phyloP scores from a whole-genome alignment of 2,888 invertebrate species.

The Brenthis ino region DNA sequence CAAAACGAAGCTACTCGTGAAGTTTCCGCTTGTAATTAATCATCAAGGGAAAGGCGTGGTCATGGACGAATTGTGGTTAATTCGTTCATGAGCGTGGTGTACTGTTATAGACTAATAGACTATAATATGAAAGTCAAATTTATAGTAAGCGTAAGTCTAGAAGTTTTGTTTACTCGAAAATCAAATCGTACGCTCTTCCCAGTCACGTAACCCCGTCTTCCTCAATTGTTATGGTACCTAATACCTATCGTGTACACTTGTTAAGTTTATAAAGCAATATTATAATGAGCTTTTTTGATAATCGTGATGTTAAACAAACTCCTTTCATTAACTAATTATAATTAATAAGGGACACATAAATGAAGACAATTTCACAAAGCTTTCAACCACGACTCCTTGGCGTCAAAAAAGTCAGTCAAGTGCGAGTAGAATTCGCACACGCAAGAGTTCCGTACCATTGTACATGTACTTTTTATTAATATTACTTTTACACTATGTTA shows the following conservation, averaged over 20 bases:
- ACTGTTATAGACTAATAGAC: neutral
- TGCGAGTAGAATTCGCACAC: too few relatives aligned
- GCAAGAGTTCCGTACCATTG: too few relatives aligned
- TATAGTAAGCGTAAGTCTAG: constrained; percentile 3
- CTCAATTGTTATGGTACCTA: constrained; percentile 54
- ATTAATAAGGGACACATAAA: too few relatives aligned
- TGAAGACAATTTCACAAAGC: too few relatives aligned
- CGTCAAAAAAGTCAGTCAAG: too few relatives aligned
- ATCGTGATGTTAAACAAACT: constrained; percentile 20
- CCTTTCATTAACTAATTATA: constrained; percentile 5
- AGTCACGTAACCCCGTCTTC: constrained; percentile 59
- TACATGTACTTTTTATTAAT: too few relatives aligned
- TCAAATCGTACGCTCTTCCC: constrained; percentile 38
- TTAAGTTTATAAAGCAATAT: constrained; percentile 49
- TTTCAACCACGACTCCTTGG: too few relatives aligned
- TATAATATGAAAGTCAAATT: constrained; percentile 6
- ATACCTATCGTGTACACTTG: constrained; percentile 58
- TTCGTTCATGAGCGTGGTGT: too few relatives aligned
- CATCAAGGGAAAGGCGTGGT: neutral
- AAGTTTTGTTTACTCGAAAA: neutral
- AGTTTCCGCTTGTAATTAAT: too few relatives aligned
- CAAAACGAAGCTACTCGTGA: too few relatives aligned
- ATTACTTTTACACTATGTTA: too few relatives aligned
- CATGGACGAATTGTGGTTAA: too few relatives aligned
- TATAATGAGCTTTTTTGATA: constrained; percentile 28